Evolutionary conservation across 1,140 invertebrate genomes (phyloP).

Genomic region (Ostrea denselamellosa): DNA sequence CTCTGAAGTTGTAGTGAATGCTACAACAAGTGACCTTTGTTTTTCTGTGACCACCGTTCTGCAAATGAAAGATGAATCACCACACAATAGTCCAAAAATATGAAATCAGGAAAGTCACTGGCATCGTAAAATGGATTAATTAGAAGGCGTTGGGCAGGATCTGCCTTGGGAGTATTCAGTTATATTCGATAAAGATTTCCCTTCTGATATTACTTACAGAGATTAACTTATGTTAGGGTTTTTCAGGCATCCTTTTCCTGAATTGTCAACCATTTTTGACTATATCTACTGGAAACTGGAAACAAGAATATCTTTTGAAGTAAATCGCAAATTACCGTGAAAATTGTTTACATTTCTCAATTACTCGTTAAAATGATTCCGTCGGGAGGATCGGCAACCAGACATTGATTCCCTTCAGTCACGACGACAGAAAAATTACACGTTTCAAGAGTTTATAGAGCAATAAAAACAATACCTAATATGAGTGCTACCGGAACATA

Average conservation of each 20-base stretch:
- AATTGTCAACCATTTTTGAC: background rate
- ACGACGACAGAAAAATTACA: background rate
- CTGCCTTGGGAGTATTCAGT: background rate
- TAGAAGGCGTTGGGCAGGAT: background rate
- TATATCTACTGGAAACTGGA: background rate
- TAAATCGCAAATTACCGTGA: constrained; percentile 4
- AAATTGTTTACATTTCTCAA: background rate
- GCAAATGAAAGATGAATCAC: background rate
- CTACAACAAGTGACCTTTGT: too few species aligned
- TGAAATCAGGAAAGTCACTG: background rate
- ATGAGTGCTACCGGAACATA: constrained; percentile 18
- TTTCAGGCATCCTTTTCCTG: background rate
- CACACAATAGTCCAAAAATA: background rate
- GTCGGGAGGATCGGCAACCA: background rate
- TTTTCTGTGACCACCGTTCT: background rate
- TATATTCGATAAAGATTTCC: background rate
- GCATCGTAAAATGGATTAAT: background rate
- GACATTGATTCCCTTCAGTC: background rate
- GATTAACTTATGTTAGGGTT: background rate
- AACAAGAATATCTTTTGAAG: background rate
- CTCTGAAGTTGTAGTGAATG: too few species aligned
- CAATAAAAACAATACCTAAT: background rate
- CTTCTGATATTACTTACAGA: background rate
- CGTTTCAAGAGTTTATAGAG: background rate
- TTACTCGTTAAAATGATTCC: background rate